phyloP scores from a whole-genome alignment of 2,113 vertebrate genomes.

The Ammospiza nelsoni region DNA sequence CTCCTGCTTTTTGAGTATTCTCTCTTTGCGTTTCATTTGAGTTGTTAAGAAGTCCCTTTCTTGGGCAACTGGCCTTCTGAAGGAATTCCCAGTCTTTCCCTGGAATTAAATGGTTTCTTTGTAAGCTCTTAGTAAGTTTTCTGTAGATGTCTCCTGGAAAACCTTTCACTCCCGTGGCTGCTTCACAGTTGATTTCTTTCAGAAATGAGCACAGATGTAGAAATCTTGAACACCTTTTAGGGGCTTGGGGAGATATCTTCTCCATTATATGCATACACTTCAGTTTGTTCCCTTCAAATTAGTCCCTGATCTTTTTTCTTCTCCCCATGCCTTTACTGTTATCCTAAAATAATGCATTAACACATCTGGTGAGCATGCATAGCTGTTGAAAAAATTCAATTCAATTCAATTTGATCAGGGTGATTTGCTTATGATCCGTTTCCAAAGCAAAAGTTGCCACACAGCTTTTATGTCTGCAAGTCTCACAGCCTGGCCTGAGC shows the following conservation, averaged over 20 bases:
- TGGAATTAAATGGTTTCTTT: neutral
- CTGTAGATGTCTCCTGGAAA: neutral
- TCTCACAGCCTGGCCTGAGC: neutral
- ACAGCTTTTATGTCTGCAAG: neutral
- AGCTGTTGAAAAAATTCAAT: neutral
- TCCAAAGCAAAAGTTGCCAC: neutral
- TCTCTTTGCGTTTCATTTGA: neutral
- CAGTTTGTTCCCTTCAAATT: neutral
- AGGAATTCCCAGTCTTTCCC: neutral
- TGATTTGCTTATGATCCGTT: neutral
- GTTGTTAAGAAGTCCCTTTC: neutral
- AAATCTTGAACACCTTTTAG: neutral
- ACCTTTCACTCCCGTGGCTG: neutral
- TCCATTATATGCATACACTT: neutral
- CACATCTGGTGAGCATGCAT: neutral
- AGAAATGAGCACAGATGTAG: neutral
- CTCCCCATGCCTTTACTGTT: neutral
- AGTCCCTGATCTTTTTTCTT: neutral
- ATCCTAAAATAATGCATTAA: neutral
- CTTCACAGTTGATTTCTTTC: neutral
- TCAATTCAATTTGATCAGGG: neutral
- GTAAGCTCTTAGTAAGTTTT: neutral
- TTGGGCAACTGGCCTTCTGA: neutral
- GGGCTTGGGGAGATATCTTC: neutral
- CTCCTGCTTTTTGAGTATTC: neutral